Evolutionary conservation across 2,797 vertebrate species (phyloP).

Genomic region (Lophius americanus): DNA sequence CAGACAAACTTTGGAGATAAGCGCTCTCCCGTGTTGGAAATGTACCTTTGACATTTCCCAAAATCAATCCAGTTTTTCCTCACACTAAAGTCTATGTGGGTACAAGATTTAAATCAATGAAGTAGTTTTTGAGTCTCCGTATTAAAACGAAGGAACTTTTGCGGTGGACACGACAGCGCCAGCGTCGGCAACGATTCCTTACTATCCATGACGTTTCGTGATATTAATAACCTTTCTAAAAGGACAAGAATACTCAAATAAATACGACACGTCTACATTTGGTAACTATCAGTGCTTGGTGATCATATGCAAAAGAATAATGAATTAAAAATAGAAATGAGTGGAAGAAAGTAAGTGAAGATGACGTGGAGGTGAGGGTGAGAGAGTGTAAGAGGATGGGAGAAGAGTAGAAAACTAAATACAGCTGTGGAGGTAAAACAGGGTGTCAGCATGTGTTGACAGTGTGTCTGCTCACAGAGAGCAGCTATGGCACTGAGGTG

Average conservation of each 20-base stretch:
- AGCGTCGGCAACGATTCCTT: no score
- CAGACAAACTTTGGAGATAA: no score
- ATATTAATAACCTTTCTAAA: background rate
- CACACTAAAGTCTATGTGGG: no score
- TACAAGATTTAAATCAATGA: no score
- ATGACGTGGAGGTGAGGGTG: background rate
- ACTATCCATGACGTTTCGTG: no score
- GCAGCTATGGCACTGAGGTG: conserved; percentile 25
- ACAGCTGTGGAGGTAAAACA: background rate
- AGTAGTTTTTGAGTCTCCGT: no score
- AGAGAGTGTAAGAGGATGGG: background rate
- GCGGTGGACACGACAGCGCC: no score
- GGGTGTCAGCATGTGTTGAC: conserved; percentile 11
- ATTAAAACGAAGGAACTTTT: no score
- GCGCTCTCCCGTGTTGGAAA: no score
- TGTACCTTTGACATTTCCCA: no score
- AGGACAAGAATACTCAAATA: background rate
- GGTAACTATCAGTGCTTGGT: background rate
- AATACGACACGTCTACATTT: background rate
- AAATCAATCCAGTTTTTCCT: no score
- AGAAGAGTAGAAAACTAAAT: conserved; percentile 3
- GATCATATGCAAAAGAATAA: conserved; percentile 6
- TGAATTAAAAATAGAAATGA: background rate
- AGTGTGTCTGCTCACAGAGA: conserved; percentile 51
- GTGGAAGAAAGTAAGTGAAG: background rate